phyloP scores from a whole-genome alignment of 1,140 invertebrate species.

The Leptopilina clavipes region DNA sequence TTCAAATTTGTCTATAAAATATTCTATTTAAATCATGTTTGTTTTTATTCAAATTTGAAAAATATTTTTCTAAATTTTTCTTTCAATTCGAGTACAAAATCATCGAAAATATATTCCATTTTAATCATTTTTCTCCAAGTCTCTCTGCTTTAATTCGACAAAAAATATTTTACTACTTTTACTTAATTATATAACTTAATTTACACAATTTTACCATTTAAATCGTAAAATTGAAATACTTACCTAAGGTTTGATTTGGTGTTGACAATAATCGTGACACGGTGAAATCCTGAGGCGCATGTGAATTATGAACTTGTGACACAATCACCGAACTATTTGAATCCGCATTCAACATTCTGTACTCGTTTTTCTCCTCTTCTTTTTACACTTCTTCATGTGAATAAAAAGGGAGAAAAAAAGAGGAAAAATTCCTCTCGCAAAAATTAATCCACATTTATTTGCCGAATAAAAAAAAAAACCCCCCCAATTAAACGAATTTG shows the following conservation, averaged over 20 bases:
- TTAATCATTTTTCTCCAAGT: too few species aligned
- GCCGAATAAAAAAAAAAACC: background rate
- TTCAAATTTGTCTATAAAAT: too few species aligned
- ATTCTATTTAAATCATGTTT: too few species aligned
- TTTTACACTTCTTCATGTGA: constrained; percentile 31
- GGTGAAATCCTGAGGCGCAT: constrained; percentile 71
- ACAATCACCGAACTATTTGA: constrained; percentile 57
- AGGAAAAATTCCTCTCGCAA: background rate
- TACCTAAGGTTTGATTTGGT: constrained; percentile 66
- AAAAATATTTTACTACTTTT: too few species aligned
- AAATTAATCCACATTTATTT: background rate
- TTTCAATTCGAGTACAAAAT: too few species aligned
- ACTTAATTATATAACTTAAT: too few species aligned
- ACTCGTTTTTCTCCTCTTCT: constrained; percentile 18
- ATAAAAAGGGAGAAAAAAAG: background rate
- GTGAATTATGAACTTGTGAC: constrained; percentile 63
- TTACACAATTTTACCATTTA: too few species aligned
- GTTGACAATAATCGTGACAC: constrained; percentile 70
- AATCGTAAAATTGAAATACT: constrained; percentile 36
- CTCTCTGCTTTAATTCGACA: too few species aligned
- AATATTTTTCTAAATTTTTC: too few species aligned
- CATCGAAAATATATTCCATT: too few species aligned
- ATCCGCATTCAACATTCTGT: constrained; percentile 61
- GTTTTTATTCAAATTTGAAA: too few species aligned
- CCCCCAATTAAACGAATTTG: too few species aligned